These are phyloP conservation scores for Paramormyrops hopkinsi DNA, from an alignment of 2,797 vertebrate genomes.

Conservation along the genomic window DNA sequence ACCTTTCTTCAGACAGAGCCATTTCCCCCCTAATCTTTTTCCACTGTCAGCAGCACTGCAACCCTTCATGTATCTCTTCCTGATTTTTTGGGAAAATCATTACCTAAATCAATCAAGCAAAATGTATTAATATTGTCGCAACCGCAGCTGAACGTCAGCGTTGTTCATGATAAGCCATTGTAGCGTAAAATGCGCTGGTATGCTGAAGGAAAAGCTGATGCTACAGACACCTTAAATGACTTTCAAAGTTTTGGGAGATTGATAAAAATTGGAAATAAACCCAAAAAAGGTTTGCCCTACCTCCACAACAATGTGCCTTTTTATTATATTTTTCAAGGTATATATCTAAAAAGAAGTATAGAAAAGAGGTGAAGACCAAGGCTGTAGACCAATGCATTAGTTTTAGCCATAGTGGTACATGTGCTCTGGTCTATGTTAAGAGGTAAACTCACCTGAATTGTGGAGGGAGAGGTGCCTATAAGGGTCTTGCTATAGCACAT, in stretches of 20 bases:
- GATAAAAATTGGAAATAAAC: not conserved
- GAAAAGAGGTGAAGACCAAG: slow-evolving; percentile 43
- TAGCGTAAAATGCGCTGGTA: not conserved
- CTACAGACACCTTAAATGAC: not conserved
- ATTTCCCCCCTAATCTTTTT: not conserved
- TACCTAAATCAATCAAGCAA: not conserved
- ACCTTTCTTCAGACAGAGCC: not conserved
- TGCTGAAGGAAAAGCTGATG: not conserved
- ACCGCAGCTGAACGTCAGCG: not conserved
- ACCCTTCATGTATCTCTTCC: not conserved
- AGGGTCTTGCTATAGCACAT: not conserved
- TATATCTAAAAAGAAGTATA: slow-evolving; percentile 60
- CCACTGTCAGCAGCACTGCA: not conserved
- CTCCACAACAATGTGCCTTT: not conserved
- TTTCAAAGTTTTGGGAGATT: not conserved
- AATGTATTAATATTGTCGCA: not conserved
- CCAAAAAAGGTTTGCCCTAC: not conserved
- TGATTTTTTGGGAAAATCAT: not conserved
- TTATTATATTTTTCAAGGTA: not conserved
- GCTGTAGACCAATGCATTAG: slow-evolving; percentile 57
- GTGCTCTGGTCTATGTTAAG: slow-evolving; percentile 44
- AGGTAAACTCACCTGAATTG: slow-evolving; percentile 39
- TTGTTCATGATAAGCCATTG: not conserved
- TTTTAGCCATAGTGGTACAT: slow-evolving; percentile 44
- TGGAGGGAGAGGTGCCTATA: not conserved